phyloP scores from a whole-genome alignment of 2,888 invertebrate genomes.

The Phrixothrix hirtus region DNA sequence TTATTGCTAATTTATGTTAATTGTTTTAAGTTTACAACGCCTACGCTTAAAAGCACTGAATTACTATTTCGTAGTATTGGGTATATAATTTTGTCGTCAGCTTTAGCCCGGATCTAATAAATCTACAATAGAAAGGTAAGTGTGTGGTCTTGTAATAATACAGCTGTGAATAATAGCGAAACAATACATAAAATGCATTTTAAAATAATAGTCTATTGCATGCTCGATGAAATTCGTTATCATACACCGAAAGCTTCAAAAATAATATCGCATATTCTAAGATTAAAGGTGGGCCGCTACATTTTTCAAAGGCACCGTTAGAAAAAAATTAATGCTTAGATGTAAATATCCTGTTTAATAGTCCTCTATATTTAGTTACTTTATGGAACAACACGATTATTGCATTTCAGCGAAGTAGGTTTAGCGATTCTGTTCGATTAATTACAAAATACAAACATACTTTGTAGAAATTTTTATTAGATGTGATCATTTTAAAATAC shows the following conservation, averaged over 20 bases:
- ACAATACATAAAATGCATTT: no score
- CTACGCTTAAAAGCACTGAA: conserved; percentile 8
- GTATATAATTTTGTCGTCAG: conserved; percentile 19
- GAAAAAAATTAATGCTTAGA: conserved; percentile 7
- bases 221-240: no score
- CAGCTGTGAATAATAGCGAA: conserved; percentile 2
- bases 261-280: no score
- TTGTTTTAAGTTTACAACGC: conserved; percentile 6
- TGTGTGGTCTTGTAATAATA: conserved; percentile 11
- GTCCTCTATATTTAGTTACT: conserved; percentile 6
- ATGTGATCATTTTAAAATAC: no score
- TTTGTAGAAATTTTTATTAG: no score
- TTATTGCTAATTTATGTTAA: conserved; percentile 11
- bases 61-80: conserved; percentile 4
- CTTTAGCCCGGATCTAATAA: conserved; percentile 6
- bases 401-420: conserved; percentile 22
- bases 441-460: not conserved
- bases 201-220: no score
- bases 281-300: not conserved
- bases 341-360: conserved; percentile 6
- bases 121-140: conserved; percentile 14
- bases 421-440: conserved; percentile 12
- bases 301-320: conserved; percentile 9
- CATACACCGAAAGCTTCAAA: no score
- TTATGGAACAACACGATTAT: conserved; percentile 14